Evolutionary conservation across 2,888 invertebrate genomes (phyloP).

Genomic region (Trypoxylon attenuatum): DNA sequence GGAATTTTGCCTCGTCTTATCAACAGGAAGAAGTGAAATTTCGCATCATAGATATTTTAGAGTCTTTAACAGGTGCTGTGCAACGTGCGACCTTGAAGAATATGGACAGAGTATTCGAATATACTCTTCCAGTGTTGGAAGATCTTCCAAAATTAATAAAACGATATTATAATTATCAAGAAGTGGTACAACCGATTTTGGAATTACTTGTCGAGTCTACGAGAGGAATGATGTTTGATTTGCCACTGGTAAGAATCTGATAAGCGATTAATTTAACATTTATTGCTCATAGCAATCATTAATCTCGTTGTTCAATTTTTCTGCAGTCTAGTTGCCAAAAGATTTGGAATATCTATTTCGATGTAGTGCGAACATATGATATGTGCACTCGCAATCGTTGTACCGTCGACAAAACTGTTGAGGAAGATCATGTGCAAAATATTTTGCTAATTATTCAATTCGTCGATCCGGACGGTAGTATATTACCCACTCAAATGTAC

Average conservation of each 20-base stretch:
- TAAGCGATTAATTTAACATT: not conserved
- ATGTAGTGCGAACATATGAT: slow-evolving; percentile 83
- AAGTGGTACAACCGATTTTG: slow-evolving; percentile 85
- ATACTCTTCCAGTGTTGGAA: slow-evolving; percentile 80
- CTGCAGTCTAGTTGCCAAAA: no score
- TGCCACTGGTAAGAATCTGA: slow-evolving; percentile 65
- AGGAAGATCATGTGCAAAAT: slow-evolving; percentile 86
- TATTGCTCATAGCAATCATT: no score
- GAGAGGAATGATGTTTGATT: slow-evolving; percentile 82
- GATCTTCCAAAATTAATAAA: slow-evolving; percentile 83
- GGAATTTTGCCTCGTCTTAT: slow-evolving; percentile 76
- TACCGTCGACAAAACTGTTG: slow-evolving; percentile 79
- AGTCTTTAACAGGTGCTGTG: slow-evolving; percentile 83
- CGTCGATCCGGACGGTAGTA: slow-evolving; percentile 79
- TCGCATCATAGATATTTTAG: slow-evolving; percentile 84
- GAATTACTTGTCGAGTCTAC: slow-evolving; percentile 85
- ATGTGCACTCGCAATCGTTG: slow-evolving; percentile 81
- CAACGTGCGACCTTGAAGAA: slow-evolving; percentile 78
- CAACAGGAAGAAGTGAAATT: slow-evolving; percentile 81
- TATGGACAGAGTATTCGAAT: slow-evolving; percentile 77
- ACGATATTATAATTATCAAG: slow-evolving; percentile 86
- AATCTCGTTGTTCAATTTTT: not conserved
- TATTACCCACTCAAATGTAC: slow-evolving; percentile 70
- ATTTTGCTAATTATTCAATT: slow-evolving; percentile 88
- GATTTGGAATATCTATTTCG: no score